These are phyloP conservation scores for Thera obeliscata DNA, from an alignment of 2,888 invertebrate genomes.

Conservation along the genomic window DNA sequence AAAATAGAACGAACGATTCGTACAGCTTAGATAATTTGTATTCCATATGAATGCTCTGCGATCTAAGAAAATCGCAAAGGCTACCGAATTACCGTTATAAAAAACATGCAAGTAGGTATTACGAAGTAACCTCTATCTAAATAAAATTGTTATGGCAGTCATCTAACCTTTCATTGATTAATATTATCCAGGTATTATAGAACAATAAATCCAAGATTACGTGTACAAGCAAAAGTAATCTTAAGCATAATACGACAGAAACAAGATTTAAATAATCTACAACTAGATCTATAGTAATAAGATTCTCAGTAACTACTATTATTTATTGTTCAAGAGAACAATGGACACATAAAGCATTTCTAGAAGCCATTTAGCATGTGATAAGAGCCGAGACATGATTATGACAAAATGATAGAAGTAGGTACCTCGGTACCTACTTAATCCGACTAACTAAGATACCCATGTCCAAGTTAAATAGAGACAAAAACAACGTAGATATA, in stretches of 20 bases:
- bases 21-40: not conserved
- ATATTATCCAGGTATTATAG: no score
- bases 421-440: not conserved
- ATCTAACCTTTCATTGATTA: no score
- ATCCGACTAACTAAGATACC: not conserved
- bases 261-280: slow-evolving; percentile 12
- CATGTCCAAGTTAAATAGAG: not conserved
- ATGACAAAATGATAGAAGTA: slow-evolving; percentile 52
- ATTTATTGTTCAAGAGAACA: slow-evolving; percentile 73
- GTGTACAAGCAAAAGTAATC: not conserved
- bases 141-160: no score
- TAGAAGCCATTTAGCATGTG: slow-evolving; percentile 73
- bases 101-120: no score
- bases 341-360: slow-evolving; percentile 77
- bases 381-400: slow-evolving; percentile 49
- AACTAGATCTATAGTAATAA: not conserved
- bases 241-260: slow-evolving; percentile 17
- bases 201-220: no score
- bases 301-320: slow-evolving; percentile 39
- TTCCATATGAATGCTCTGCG: not conserved
- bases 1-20: not conserved
- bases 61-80: no score
- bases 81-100: no score
- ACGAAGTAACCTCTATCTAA: no score
- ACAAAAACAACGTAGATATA: not conserved